phyloP scores from a whole-genome alignment of 2,797 vertebrate genomes.

The Spatula clypeata region DNA sequence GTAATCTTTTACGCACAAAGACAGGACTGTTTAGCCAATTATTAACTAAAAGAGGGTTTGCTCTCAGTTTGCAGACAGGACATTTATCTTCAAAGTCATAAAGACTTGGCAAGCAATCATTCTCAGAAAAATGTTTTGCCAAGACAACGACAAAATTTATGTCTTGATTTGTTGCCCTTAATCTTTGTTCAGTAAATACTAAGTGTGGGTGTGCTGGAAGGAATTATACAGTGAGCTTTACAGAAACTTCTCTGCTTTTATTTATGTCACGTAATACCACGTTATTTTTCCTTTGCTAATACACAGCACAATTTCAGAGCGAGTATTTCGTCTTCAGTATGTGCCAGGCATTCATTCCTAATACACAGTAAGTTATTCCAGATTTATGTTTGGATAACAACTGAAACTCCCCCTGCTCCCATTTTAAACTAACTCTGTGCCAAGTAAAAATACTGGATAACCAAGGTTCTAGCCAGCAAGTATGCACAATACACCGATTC shows the following conservation, averaged over 20 bases:
- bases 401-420: constrained; percentile 51
- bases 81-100: constrained; percentile 62
- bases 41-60: constrained; percentile 54
- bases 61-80: constrained; percentile 26
- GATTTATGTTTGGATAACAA: constrained; percentile 69
- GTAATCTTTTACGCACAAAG: background rate
- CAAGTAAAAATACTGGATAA: constrained; percentile 53
- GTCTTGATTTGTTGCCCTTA: constrained; percentile 55
- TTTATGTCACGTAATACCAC: constrained; percentile 56
- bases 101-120: constrained; percentile 57
- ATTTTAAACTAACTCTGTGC: constrained; percentile 49
- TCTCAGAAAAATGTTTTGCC: constrained; percentile 59
- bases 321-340: constrained; percentile 39
- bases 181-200: constrained; percentile 67
- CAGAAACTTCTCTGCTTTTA: constrained; percentile 57
- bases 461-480: constrained; percentile 44
- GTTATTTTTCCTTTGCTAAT: constrained; percentile 70
- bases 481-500: constrained; percentile 20
- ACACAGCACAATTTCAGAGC: constrained; percentile 48
- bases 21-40: constrained; percentile 42
- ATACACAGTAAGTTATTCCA: constrained; percentile 56
- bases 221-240: constrained; percentile 48
- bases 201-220: constrained; percentile 64
- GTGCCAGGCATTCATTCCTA: constrained; percentile 65
- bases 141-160: constrained; percentile 64